Conservation (phyloP, 2,113 vertebrate species). For the Alethe diademata region DNA sequence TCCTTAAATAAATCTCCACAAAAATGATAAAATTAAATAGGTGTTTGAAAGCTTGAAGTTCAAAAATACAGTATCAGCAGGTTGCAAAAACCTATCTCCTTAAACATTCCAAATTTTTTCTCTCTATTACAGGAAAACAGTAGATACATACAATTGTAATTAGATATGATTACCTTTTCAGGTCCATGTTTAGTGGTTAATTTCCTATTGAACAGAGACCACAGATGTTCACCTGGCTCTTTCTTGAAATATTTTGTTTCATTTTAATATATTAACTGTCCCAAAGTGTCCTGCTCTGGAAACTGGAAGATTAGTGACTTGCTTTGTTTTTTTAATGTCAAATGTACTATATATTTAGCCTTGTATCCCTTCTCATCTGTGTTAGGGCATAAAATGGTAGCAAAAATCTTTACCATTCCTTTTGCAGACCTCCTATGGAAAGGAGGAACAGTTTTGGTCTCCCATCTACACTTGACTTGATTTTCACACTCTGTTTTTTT, state of each 20-base stretch:
- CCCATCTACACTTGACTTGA: not conserved
- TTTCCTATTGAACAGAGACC: not conserved
- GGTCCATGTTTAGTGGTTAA: not conserved
- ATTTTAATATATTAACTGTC: not conserved
- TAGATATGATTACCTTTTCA: not conserved
- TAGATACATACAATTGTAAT: not conserved
- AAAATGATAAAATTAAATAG: not conserved
- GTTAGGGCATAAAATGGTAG: not conserved
- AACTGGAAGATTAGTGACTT: not conserved
- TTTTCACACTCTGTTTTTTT: not conserved
- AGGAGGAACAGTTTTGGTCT: not conserved
- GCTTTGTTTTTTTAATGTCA: not conserved
- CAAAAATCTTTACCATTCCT: not conserved
- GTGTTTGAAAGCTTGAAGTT: not conserved
- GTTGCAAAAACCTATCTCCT: not conserved
- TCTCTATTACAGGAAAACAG: not conserved
- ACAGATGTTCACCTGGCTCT: not conserved
- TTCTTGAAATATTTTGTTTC: not conserved
- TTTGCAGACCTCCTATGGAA: not conserved
- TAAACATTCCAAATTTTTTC: not conserved
- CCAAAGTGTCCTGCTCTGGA: not conserved
- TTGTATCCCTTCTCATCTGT: not conserved
- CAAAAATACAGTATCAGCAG: not conserved
- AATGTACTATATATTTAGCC: not conserved
- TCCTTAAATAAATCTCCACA: not conserved